Evolutionary conservation across 1,140 invertebrate genomes (phyloP).

Genomic region (Cepaea nemoralis): DNA sequence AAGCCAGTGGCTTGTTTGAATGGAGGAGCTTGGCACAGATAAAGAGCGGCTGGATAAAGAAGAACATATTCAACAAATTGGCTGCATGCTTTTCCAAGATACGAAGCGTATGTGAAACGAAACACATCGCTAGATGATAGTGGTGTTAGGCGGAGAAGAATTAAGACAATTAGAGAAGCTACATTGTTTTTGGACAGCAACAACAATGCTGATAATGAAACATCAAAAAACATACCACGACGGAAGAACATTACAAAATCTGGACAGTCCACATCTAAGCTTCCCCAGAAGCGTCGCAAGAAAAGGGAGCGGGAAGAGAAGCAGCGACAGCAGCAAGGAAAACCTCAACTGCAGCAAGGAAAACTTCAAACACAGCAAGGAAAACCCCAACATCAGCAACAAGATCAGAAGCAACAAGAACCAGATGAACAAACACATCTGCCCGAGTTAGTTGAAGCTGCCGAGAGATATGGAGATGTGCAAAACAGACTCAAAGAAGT

Average conservation of each 20-base stretch:
- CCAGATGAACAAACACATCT: background rate
- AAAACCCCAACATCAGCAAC: background rate
- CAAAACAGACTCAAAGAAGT: slow-evolving; percentile 7
- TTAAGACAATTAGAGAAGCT: no score
- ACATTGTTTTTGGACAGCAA: no score
- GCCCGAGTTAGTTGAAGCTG: background rate
- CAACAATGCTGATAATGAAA: background rate
- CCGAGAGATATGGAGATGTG: background rate
- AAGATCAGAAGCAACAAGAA: background rate
- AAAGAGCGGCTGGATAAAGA: no score
- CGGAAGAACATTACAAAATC: background rate
- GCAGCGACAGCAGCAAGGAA: background rate
- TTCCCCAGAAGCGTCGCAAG: background rate
- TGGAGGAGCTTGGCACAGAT: no score
- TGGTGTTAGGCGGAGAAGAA: no score
- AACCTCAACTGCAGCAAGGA: no score
- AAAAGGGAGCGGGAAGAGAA: background rate
- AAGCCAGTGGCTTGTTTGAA: no score
- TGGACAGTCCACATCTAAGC: background rate
- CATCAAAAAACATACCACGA: background rate
- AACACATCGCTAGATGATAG: no score
- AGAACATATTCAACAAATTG: no score
- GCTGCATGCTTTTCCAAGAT: no score
- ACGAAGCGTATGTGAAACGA: no score
- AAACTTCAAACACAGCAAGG: background rate